Base-by-base conservation (phyloP, 2,797 vertebrate genomes). In the Acipenser transmontanus region DNA sequence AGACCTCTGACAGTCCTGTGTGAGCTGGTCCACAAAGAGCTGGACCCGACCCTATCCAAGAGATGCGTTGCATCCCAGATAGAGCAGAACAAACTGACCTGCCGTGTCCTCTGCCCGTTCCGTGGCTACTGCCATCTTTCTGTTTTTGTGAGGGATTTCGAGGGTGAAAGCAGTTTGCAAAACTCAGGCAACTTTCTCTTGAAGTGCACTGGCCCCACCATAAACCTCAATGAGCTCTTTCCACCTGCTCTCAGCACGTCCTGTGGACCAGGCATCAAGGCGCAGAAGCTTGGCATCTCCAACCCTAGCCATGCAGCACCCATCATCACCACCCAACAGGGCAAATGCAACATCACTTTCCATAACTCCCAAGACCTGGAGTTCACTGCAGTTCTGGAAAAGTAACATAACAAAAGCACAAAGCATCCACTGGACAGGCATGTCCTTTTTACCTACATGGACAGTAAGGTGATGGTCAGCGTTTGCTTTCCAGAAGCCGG, bases 271-370 rank as follows among this genome's bases (percentile, higher is more conserved):
- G 91, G 93, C 12, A 84, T 77, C 13, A 85, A 86, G 65, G 86
- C 91, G 0, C 70, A 75, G 1, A 69, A 81, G 56, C 82, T 78
- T 0, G 83, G 92, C 49, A 77, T 93, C 49, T 81, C 84, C 65
- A 84, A 82, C 9, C 92, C 92, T 49, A 87, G 88, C 76, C 91
- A 91, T 62, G 71, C 77, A 0, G 62, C 61, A 0, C 87, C 91
- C 0, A 68, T 87, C 34, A 75, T 91, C 72, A 87, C 75, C 34
- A 88, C 84, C 14, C 82, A 84, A 57, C 82, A 91, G 47, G 92
- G 93, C 1, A 88, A 85, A 66, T 91, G 91, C 66, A 92, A 91
- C 74, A 85, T 94, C 75, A 92, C 91, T 69, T 93, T 91, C 71
- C 82, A 86, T 57, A 71, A 80, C 0, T 60, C 65, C 5, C 49